Evolutionary conservation across 2,888 invertebrate species (phyloP).

Genomic region (Cephonodes hylas): DNA sequence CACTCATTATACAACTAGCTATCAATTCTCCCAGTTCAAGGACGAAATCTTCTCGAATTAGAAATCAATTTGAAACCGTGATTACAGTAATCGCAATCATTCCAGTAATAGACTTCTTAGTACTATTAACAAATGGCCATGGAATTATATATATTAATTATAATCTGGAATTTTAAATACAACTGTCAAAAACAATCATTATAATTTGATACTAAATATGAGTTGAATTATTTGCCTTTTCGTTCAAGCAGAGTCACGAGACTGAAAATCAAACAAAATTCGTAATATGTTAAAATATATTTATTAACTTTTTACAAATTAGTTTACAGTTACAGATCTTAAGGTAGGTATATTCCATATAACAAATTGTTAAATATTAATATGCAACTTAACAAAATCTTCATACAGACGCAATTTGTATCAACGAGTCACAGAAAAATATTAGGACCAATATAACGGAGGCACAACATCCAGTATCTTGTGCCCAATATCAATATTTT

Average conservation of each 20-base stretch:
- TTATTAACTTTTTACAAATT: constrained; percentile 70
- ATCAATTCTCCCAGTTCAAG: not conserved
- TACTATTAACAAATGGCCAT: no score
- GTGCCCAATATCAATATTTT: not conserved
- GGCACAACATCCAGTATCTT: no score
- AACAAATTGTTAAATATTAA: constrained; percentile 47
- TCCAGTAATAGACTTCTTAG: no score
- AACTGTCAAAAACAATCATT: no score
- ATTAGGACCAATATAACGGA: not conserved
- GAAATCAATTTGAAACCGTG: no score
- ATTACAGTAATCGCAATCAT: no score
- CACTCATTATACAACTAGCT: no score
- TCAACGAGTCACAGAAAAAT: not conserved
- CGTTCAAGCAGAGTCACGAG: no score
- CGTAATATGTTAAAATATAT: constrained; percentile 63
- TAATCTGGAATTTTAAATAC: no score
- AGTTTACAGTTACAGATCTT: constrained; percentile 43
- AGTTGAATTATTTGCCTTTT: no score
- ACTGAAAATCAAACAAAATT: constrained; percentile 7
- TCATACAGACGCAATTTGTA: not conserved
- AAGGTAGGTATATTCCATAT: constrained; percentile 55
- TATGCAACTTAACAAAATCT: constrained; percentile 47
- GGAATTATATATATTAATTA: no score
- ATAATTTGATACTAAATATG: no score
- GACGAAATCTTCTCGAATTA: not conserved